phyloP scores from a whole-genome alignment of 2,888 invertebrate genomes.

The Tenthredo distinguenda region DNA sequence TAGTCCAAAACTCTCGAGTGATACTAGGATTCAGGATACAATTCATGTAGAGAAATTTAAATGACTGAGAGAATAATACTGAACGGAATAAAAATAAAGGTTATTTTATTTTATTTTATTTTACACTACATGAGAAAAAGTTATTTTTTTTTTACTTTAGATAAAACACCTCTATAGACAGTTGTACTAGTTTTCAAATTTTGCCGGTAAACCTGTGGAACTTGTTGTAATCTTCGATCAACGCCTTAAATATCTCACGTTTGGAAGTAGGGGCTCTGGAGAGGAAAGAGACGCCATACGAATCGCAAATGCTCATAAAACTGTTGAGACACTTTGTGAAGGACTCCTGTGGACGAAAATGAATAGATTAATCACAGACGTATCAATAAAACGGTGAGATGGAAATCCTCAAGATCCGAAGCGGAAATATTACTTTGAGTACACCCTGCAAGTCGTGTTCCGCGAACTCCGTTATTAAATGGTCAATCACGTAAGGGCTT shows the following conservation, averaged over 20 bases:
- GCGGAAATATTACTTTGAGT: constrained; percentile 67
- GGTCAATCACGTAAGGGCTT: constrained; percentile 70
- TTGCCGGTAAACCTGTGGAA: constrained; percentile 74
- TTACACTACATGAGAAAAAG: neutral
- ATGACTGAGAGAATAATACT: neutral
- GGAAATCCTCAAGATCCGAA: constrained; percentile 24
- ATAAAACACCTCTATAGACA: neutral
- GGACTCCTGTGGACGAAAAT: constrained; percentile 62
- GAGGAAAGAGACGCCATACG: constrained; percentile 68
- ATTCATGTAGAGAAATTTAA: neutral
- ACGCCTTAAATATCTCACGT: constrained; percentile 71
- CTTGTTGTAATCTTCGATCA: constrained; percentile 70
- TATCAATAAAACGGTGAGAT: neutral
- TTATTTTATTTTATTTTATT: neutral
- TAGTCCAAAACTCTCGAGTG: neutral
- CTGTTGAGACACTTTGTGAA: constrained; percentile 68
- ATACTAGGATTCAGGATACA: neutral
- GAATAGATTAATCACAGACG: constrained; percentile 28
- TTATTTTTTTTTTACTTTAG: neutral
- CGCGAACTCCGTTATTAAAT: constrained; percentile 69
- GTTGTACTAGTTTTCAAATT: constrained; percentile 61
- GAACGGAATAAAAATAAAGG: neutral
- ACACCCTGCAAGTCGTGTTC: constrained; percentile 64
- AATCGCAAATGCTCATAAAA: constrained; percentile 72
- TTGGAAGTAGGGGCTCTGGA: constrained; percentile 68